Percentiles rank a stretch among this genome's conserved stretches.
phyloP scores from a whole-genome alignment of 2,113 vertebrate species.

The Aspidoscelis tigris region DNA sequence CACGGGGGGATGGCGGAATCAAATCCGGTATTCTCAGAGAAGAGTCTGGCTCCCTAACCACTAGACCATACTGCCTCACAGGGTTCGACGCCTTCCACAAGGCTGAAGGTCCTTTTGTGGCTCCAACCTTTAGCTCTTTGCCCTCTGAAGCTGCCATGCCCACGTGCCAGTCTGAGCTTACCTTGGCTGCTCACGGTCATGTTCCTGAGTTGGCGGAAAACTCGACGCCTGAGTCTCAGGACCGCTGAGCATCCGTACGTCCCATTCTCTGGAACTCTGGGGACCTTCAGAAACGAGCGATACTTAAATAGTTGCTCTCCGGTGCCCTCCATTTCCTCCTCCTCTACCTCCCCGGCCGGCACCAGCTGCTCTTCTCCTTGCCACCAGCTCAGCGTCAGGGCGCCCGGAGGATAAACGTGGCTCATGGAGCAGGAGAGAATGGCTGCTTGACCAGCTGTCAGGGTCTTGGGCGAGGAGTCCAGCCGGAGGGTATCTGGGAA shows the following conservation, averaged over 20 bases:
- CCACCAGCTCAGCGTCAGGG: constrained; percentile 63
- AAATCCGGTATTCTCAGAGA: too few relatives aligned
- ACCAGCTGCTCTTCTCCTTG: constrained; percentile 25
- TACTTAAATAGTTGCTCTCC: constrained; percentile 50
- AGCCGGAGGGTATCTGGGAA: constrained; percentile 67
- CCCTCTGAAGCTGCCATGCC: too few relatives aligned
- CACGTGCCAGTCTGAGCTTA: constrained; percentile 22
- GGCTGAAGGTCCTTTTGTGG: too few relatives aligned
- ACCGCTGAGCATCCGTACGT: constrained; percentile 64
- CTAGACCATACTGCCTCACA: too few relatives aligned
- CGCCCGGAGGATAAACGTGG: accelerated
- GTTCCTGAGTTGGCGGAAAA: neutral
- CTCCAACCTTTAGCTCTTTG: too few relatives aligned
- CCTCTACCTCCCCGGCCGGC: accelerated
- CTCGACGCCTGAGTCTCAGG: neutral
- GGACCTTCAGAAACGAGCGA: constrained; percentile 2
- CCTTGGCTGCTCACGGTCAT: neutral
- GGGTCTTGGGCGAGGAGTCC: neutral
- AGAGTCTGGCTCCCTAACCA: too few relatives aligned
- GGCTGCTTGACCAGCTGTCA: neutral
- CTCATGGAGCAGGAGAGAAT: constrained; percentile 57
- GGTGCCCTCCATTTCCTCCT: accelerated
- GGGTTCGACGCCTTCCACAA: too few relatives aligned
- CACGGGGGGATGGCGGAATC: too few relatives aligned
- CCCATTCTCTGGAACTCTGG: neutral